These are phyloP conservation scores for Epinephelus cyanopodus DNA, from an alignment of 2,113 vertebrate genomes.

Conservation along the genomic window DNA sequence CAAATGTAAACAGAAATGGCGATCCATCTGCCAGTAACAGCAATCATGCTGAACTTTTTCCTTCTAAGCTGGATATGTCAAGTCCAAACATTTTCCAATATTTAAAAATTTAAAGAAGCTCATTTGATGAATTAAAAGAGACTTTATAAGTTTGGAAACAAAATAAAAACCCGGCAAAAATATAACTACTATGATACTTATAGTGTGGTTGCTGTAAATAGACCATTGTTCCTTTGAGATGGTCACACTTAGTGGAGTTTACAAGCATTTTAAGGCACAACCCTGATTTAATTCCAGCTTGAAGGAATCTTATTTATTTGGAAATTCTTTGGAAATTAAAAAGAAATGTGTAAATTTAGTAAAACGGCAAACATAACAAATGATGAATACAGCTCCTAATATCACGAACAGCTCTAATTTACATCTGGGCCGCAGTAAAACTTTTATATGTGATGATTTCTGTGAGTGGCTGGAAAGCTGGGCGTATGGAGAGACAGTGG, in stretches of 20 bases:
- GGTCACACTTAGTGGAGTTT: conserved; percentile 28
- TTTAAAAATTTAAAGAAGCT: conserved; percentile 43
- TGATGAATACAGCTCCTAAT: conserved; percentile 46
- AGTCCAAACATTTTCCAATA: conserved; percentile 46
- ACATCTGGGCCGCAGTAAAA: conserved; percentile 46
- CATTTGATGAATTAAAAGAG: conserved; percentile 47
- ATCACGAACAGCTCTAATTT: conserved; percentile 30
- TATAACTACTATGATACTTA: conserved; percentile 40
- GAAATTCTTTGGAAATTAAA: conserved; percentile 51
- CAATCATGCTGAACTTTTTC: conserved; percentile 32
- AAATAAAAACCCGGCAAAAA: conserved; percentile 47
- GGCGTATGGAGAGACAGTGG: conserved; percentile 54
- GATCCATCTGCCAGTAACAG: conserved; percentile 49
- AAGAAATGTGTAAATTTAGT: conserved; percentile 17
- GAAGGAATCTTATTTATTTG: conserved; percentile 57
- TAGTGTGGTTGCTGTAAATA: conserved; percentile 55
- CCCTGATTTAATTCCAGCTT: conserved; percentile 39
- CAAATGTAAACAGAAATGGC: conserved; percentile 47
- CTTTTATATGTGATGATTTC: conserved; percentile 49
- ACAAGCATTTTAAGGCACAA: conserved; percentile 38
- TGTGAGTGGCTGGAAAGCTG: conserved; percentile 47
- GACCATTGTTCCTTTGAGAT: conserved; percentile 49
- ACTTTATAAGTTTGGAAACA: conserved; percentile 44
- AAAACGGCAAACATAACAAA: conserved; percentile 11
- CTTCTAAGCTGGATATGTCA: conserved; percentile 33